Conservation (phyloP, 1,140 invertebrate genomes). For the Alviniconcha marisindica region DNA sequence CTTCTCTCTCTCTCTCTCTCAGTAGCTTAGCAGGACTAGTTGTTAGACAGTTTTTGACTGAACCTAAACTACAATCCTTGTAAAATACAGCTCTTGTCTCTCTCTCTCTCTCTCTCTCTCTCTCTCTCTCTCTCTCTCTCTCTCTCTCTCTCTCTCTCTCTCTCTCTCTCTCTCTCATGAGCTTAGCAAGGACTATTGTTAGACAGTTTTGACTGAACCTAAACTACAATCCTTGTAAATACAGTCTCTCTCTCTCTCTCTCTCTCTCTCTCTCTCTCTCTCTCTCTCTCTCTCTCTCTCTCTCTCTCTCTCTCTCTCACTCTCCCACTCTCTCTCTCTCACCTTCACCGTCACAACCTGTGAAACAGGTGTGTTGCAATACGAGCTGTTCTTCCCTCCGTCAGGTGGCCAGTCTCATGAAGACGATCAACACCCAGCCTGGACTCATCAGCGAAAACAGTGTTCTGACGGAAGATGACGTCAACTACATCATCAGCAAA, state of each 20-base stretch:
- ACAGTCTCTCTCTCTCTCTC: neutral
- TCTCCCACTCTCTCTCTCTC: neutral
- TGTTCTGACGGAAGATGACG: slow-evolving; percentile 6
- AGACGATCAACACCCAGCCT: neutral
- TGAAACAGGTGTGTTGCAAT: neutral
- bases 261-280: slow-evolving; percentile 6
- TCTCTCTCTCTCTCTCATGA: too few species aligned
- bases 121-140: too few species aligned
- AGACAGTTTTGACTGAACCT: too few species aligned
- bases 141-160: too few species aligned
- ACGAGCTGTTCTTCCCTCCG: too few species aligned
- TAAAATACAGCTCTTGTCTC: too few species aligned
- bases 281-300: neutral
- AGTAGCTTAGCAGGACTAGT: too few species aligned
- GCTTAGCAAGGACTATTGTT: too few species aligned
- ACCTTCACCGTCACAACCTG: neutral
- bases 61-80: too few species aligned
- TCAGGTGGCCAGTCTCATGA: neutral
- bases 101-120: too few species aligned
- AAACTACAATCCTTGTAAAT: neutral
- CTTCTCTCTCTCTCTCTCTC: too few species aligned
- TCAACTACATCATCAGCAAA: neutral
- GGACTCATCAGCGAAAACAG: slow-evolving; percentile 10
- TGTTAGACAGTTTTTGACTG: too few species aligned
- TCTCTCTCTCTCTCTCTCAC: neutral